Evolutionary conservation across 2,797 vertebrate genomes (phyloP).

Genomic region (Microtus californicus): DNA sequence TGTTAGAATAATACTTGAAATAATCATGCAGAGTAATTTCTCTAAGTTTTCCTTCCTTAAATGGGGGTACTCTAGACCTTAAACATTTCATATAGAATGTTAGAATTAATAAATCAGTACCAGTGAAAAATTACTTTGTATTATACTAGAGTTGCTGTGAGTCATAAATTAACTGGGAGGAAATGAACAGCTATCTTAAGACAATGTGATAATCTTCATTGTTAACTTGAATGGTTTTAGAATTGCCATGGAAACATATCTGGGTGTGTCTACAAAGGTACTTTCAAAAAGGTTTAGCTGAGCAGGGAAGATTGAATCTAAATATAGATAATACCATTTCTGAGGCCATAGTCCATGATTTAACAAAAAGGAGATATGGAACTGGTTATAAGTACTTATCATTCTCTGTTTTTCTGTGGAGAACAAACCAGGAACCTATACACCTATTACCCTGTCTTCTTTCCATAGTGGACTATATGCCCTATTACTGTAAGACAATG

Average conservation of each 20-base stretch:
- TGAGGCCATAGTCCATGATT: not conserved
- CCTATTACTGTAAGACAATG: not conserved
- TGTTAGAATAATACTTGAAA: constrained; percentile 13
- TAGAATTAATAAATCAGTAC: not conserved
- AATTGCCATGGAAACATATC: not conserved
- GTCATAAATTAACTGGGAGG: constrained; percentile 7
- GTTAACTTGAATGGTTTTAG: not conserved
- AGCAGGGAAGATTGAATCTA: not conserved
- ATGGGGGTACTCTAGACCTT: not conserved
- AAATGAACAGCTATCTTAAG: not conserved
- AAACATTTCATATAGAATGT: not conserved
- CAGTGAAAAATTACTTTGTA: not conserved
- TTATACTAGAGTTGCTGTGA: not conserved
- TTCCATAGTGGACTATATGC: not conserved
- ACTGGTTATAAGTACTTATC: not conserved
- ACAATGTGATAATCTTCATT: not conserved
- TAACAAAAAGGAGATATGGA: not conserved
- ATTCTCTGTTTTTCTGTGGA: not conserved
- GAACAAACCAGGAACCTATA: not conserved
- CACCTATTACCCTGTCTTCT: not conserved
- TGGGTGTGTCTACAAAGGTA: not conserved
- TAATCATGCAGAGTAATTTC: not conserved
- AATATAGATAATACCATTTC: not conserved
- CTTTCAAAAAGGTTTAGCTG: not conserved
- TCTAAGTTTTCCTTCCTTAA: not conserved